Evolutionary conservation across 2,888 invertebrate species (phyloP).

Genomic region (Drosophila mayaguana): DNA sequence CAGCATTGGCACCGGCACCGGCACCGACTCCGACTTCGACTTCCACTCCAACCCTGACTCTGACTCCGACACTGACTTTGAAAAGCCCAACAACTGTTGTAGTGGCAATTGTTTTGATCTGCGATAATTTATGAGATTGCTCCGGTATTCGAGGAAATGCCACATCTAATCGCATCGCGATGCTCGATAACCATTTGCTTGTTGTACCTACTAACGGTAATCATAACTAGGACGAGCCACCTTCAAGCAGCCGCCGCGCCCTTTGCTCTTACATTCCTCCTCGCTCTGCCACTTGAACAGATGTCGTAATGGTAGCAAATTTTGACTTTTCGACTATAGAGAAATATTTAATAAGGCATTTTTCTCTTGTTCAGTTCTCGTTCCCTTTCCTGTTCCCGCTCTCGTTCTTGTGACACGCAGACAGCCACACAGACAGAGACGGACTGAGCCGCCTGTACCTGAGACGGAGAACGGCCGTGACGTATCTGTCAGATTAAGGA

Average conservation of each 20-base stretch:
- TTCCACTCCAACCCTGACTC: background rate
- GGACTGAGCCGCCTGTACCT: slow-evolving; percentile 22
- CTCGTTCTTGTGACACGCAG: background rate
- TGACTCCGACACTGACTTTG: background rate
- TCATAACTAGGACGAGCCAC: slow-evolving; percentile 50
- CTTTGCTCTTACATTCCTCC: background rate
- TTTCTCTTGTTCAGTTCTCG: slow-evolving; percentile 6
- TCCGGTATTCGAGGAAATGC: slow-evolving; percentile 35
- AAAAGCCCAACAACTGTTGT: slow-evolving; percentile 17
- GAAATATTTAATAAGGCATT: slow-evolving; percentile 77
- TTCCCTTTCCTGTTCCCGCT: background rate
- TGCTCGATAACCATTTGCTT: slow-evolving; percentile 51
- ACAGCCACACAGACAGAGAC: slow-evolving; percentile 1
- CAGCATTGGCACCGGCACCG: too few relatives aligned
- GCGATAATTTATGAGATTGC: slow-evolving; percentile 61
- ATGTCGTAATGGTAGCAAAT: slow-evolving; percentile 67
- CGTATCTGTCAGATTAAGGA: slow-evolving; percentile 82
- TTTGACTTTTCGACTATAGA: slow-evolving; percentile 67
- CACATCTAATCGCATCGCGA: slow-evolving; percentile 62
- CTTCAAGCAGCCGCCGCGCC: slow-evolving; percentile 56
- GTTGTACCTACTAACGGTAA: slow-evolving; percentile 53
- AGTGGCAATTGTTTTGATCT: slow-evolving; percentile 76
- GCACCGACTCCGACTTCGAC: background rate
- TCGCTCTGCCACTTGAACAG: slow-evolving; percentile 73
- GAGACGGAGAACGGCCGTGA: slow-evolving; percentile 62